phyloP scores from a whole-genome alignment of 2,113 vertebrate genomes.

The Saccopteryx bilineata region DNA sequence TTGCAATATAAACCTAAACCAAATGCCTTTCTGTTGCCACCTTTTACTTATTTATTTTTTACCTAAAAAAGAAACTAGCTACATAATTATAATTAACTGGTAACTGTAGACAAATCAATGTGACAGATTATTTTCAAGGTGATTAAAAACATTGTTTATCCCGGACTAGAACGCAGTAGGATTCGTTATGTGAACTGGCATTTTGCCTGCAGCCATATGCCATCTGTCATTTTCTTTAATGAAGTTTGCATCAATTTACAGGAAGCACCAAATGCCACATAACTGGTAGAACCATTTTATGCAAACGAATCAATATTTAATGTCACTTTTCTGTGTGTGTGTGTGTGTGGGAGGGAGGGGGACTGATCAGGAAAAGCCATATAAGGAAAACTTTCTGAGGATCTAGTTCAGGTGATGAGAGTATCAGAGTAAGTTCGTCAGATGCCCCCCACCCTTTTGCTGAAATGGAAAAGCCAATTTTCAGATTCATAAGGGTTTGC shows the following conservation, averaged over 20 bases:
- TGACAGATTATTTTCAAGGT: slow-evolving; percentile 43
- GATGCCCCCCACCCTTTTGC: neutral
- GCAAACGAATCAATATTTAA: slow-evolving; percentile 17
- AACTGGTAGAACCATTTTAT: slow-evolving; percentile 55
- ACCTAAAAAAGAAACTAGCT: slow-evolving; percentile 62
- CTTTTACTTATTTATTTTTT: neutral
- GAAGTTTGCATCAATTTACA: slow-evolving; percentile 75
- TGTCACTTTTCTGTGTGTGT: neutral
- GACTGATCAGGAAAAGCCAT: neutral
- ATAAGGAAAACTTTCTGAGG: neutral
- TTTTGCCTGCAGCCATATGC: slow-evolving; percentile 72
- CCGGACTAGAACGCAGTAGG: slow-evolving; percentile 32
- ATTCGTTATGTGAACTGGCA: slow-evolving; percentile 52
- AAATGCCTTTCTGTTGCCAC: slow-evolving; percentile 63
- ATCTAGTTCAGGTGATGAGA: neutral
- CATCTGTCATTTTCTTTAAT: slow-evolving; percentile 78
- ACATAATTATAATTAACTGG: slow-evolving; percentile 67
- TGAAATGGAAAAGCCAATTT: too few species aligned
- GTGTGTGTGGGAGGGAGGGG: neutral
- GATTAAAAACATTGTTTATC: slow-evolving; percentile 74
- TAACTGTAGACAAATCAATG: slow-evolving; percentile 31
- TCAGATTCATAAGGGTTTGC: too few species aligned
- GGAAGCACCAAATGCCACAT: slow-evolving; percentile 66
- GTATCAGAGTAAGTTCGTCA: slow-evolving; percentile 18
- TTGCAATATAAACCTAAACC: slow-evolving; percentile 75